Base-by-base conservation (phyloP, 2,888 invertebrate genomes). In the Rotaria magnacalcarata region DNA sequence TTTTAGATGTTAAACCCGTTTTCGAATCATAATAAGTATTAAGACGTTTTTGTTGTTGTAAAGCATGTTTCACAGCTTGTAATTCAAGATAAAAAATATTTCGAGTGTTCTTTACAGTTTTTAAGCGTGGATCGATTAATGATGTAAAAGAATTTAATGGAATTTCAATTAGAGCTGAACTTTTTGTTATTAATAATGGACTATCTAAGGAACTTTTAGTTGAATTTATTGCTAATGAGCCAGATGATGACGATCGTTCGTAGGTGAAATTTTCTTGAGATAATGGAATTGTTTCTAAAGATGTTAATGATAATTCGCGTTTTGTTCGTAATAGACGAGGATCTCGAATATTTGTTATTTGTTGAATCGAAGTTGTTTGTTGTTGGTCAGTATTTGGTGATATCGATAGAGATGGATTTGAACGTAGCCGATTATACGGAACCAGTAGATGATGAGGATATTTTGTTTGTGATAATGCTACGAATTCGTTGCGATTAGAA, bases 31-130 rank as follows among this genome's bases (percentile, higher is more conserved):
- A 47, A 47, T 80, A 47, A 43, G 24, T 21, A 16, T 41, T 67
- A 4, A 43, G 47, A 47, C 80, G 80, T 80, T 47, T 43, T 47
- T 80, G 80, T n/a, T 80, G 75, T 47, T 80, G 75, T 43, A 80
- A 14, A 43, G 75, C 47, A 47, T 47, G 75, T 80, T 80, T 80
- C 4, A 80, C 47, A n/a, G 47, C 1, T 47, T 80, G 80, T 24
- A n/a, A 14, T 80, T 80, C 80, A 8, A 80, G 19, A 80, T n/a
- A 80, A 11, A 47, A 80, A 10, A 80, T 47, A 47, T 47, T 47
- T n/a, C 47, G 43, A 6, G 43, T 80, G 24, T 24, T n/a, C n/a
- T 80, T 80, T 5, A 80, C 0, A 34, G 67, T 67, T 80, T 80
- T 80, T 43, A 80, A 80, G 47, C 75, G 75, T 41, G 75, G 75